Base-by-base conservation (phyloP, 2,113 vertebrate species). In the Pterocles burchelli region DNA sequence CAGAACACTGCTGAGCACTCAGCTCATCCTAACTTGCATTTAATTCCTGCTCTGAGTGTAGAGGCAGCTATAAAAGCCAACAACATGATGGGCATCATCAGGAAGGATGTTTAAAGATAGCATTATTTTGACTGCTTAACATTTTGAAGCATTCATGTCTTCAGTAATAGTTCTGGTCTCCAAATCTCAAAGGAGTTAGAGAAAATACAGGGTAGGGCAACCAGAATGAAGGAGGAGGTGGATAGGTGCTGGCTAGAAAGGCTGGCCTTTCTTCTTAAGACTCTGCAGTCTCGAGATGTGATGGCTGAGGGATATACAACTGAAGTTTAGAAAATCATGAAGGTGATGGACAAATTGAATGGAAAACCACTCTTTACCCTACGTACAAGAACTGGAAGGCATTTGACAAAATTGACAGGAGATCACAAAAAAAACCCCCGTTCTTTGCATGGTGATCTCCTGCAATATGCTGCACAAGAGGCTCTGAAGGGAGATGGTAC, bases 1-100 rank as follows among this genome's bases (percentile, higher is more conserved):
- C 78, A 75, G 82, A 90, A 88, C 43, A 72, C 48, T 93, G 62
- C 76, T 73, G 89, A 96, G 67, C 82, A 72, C 78, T 72, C 74
- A 75, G 58, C 51, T 88, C 79, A 54, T 85, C 51, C 41, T n/a
- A 43, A 17, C 29, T 57, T 2, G 0, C 46, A 34, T 65, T 38
- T 36, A 87, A 58, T 67, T 95, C 48, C 68, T 81, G 58, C 61
- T 85, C 61, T 0, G 7, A 93, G 57, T 75, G 70, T 1, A 0
- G 46, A 71, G 65, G 55, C 74, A 85, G 81, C 65, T 77, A 51
- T 22, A 92, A 82, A 76, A 80, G 57, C 59, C 91, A 91, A 70
- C 25, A 84, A 84, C 87, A 51, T 5, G 26, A 57, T 29, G n/a
- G 65, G 34, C 70, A 87, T 59, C 80, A 46, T 58, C 65, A 77